A percentile compares a stretch with the other conserved stretches of the same genome.
phyloP scores from a whole-genome alignment of 2,797 vertebrate species.

The Hypotaenidia okinawae region DNA sequence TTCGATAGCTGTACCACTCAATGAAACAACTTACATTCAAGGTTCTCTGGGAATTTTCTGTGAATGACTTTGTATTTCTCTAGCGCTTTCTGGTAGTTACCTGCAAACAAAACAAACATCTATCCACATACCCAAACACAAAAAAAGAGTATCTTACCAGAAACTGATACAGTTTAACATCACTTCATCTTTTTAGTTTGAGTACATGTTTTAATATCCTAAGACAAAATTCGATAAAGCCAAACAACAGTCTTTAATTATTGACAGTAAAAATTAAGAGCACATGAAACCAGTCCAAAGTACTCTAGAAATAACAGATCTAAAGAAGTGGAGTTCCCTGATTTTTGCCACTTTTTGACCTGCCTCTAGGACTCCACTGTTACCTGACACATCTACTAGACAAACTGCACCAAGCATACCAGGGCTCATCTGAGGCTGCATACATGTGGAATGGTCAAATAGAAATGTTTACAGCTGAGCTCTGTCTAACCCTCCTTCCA shows the following conservation, averaged over 20 bases:
- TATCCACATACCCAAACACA: background rate
- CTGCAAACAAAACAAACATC: constrained; percentile 75
- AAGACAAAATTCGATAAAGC: background rate
- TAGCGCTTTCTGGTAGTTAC: constrained; percentile 96
- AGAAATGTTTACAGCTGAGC: background rate
- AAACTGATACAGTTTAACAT: background rate
- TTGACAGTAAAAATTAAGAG: background rate
- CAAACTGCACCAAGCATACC: background rate
- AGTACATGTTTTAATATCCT: background rate
- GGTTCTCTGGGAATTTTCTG: constrained; percentile 93
- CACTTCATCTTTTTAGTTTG: background rate
- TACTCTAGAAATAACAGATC: background rate
- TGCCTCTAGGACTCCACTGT: background rate
- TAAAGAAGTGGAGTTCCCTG: background rate
- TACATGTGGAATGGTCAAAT: background rate
- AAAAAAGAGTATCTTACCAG: background rate
- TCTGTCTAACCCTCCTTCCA: background rate
- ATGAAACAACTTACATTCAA: constrained; percentile 87
- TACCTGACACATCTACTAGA: background rate
- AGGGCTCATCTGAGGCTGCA: background rate
- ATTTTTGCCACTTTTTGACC: background rate
- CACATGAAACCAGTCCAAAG: background rate
- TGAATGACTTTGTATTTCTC: constrained; percentile 96
- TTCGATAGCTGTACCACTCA: background rate
- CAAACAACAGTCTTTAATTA: background rate